phyloP scores from a whole-genome alignment of 2,797 vertebrate species.

The Scyliorhinus canicula region DNA sequence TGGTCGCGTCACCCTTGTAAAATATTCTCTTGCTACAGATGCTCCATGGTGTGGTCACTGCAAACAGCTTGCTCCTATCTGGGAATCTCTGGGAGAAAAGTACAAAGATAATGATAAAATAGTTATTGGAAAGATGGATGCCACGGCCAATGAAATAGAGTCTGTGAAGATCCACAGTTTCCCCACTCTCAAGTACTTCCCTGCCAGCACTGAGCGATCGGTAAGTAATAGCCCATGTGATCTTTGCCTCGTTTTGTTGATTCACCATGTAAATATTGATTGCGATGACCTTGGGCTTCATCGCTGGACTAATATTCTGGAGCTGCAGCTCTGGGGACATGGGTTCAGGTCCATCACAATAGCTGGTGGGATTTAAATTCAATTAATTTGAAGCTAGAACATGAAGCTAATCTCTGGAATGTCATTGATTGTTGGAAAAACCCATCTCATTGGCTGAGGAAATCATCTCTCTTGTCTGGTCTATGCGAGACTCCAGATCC shows the following conservation, averaged over 20 bases:
- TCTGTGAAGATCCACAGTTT: constrained; percentile 93
- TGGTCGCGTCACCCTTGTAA: not conserved
- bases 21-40: constrained; percentile 58
- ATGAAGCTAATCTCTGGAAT: too few species aligned
- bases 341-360: too few species aligned
- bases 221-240: constrained; percentile 52
- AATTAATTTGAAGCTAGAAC: too few species aligned
- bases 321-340: too few species aligned
- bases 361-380: too few species aligned
- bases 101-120: constrained; percentile 71
- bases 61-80: constrained; percentile 92
- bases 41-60: constrained; percentile 98
- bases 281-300: too few species aligned
- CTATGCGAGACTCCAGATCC: too few species aligned
- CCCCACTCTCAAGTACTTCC: constrained; percentile 94
- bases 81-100: constrained; percentile 90
- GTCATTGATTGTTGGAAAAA: too few species aligned
- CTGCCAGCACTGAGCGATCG: constrained; percentile 70
- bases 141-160: constrained; percentile 91
- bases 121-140: constrained; percentile 93
- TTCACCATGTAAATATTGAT: too few species aligned
- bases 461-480: too few species aligned
- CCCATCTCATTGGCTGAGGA: too few species aligned
- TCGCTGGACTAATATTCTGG: too few species aligned
- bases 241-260: not conserved